Evolutionary conservation across 2,888 invertebrate species (phyloP).

Genomic region (Pristionchus maxplancki): DNA sequence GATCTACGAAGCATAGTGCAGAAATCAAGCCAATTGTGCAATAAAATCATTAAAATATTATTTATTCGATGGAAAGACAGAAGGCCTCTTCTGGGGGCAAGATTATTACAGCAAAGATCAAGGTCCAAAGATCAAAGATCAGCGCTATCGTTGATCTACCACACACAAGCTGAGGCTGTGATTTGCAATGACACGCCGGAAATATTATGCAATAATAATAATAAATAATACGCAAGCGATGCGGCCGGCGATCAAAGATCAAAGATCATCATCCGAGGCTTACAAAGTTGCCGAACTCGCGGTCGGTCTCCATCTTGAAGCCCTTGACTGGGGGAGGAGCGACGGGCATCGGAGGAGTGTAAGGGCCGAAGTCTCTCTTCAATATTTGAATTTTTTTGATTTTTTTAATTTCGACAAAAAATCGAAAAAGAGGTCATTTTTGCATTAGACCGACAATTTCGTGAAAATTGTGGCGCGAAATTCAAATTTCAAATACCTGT

Average conservation of each 20-base stretch:
- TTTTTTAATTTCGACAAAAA: background rate
- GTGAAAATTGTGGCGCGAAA: conserved; percentile 17
- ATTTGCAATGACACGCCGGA: conserved; percentile 6
- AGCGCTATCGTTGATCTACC: background rate
- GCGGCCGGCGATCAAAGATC: background rate
- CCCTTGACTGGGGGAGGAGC: conserved; percentile 72
- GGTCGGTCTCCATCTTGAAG: conserved; percentile 75
- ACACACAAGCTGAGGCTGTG: conserved; percentile 1
- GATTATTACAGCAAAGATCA: background rate
- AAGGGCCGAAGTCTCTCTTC: conserved; percentile 58
- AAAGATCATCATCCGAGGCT: conserved; percentile 34
- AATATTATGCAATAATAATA: conserved; percentile 4
- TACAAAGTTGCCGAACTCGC: conserved; percentile 63
- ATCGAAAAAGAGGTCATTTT: background rate
- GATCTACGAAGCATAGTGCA: background rate
- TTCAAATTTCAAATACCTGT: conserved; percentile 6
- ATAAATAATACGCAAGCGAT: background rate
- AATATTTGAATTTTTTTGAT: background rate
- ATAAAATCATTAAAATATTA: background rate
- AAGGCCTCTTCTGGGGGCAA: background rate
- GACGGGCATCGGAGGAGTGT: conserved; percentile 65
- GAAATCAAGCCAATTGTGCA: background rate
- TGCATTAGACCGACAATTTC: background rate
- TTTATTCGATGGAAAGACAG: background rate
- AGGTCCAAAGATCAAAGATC: background rate